Conservation (phyloP, 1,140 invertebrate species). For the Pseudomyrmex cubaensis region DNA sequence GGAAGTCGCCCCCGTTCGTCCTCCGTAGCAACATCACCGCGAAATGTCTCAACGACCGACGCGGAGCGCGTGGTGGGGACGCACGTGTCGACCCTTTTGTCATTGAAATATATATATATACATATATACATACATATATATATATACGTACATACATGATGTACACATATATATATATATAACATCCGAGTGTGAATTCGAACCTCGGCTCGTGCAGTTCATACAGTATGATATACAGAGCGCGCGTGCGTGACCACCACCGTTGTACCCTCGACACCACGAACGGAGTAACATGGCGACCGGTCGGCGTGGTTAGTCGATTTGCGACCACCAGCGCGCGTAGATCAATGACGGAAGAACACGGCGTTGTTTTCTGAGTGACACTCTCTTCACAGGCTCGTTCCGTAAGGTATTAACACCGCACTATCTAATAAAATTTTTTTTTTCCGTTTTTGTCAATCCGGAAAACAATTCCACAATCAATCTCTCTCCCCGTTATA, state of each 20-base stretch:
- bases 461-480: no score
- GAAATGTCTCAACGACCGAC: conserved; percentile 21
- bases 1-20: neutral
- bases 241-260: conserved; percentile 34
- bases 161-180: neutral
- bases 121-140: no score
- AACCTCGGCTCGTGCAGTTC: conserved; percentile 25
- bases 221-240: neutral
- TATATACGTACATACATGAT: no score
- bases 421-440: no score
- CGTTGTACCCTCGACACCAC: neutral
- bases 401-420: neutral
- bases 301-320: conserved; percentile 31
- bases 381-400: neutral
- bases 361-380: neutral
- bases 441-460: no score
- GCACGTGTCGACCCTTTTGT: conserved; percentile 52
- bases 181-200: conserved; percentile 35
- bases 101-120: conserved; percentile 21
- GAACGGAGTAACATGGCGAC: conserved; percentile 25
- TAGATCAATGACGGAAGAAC: conserved; percentile 26
- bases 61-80: conserved; percentile 11
- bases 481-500: no score
- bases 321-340: conserved; percentile 36
- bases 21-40: neutral